Percentiles rank a stretch among this genome's conserved stretches.
phyloP scores from a whole-genome alignment of 1,140 invertebrate species.

The Metopolophium dirhodum region DNA sequence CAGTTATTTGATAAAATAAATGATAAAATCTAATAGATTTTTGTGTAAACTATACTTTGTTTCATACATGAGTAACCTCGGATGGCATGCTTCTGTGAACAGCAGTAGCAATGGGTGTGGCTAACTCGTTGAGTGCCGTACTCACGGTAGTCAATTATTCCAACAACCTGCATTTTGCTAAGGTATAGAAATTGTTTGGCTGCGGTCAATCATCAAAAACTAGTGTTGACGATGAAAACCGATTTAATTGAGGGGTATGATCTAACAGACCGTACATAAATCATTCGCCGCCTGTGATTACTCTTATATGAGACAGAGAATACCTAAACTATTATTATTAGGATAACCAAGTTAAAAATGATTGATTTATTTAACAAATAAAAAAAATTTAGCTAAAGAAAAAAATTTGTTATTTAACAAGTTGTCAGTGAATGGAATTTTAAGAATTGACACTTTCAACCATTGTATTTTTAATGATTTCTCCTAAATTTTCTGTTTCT shows the following conservation, averaged over 20 bases:
- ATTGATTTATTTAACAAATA: not conserved
- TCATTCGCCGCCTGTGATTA: not conserved
- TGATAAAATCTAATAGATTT: not conserved
- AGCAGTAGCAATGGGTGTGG: not conserved
- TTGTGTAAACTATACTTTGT: not conserved
- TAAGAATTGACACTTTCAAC: slow-evolving; percentile 87
- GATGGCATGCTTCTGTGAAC: not conserved
- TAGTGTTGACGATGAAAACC: not conserved
- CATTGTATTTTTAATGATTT: slow-evolving; percentile 92
- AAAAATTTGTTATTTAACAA: not conserved
- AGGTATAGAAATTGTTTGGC: no score
- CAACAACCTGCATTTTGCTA: no score
- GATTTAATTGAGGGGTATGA: not conserved
- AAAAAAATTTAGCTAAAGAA: not conserved
- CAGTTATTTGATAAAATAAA: not conserved
- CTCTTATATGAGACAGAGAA: not conserved
- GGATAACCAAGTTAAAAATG: not conserved
- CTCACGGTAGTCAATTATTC: no score
- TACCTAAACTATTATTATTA: not conserved
- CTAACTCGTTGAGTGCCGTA: no score
- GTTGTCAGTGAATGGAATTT: slow-evolving; percentile 58
- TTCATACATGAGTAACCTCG: not conserved
- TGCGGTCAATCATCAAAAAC: no score
- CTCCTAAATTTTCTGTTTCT: slow-evolving; percentile 81
- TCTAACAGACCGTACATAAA: not conserved